phyloP scores from a whole-genome alignment of 2,797 vertebrate species.

The Ibycter americanus region DNA sequence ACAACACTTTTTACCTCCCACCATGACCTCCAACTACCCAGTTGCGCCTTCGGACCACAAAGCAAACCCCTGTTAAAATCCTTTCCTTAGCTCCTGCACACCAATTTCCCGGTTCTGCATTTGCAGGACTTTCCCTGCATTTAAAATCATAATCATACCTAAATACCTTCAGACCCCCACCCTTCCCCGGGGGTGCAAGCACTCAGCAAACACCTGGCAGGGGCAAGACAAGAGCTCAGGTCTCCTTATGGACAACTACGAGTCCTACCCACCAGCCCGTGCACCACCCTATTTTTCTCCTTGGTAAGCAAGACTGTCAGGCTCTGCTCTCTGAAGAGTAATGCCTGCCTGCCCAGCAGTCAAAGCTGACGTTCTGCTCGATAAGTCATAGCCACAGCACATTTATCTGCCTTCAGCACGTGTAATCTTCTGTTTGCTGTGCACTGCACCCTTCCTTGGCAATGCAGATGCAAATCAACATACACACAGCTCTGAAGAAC shows the following conservation, averaged over 20 bases:
- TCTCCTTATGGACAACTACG: neutral
- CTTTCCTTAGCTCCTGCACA: neutral
- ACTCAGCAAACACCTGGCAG: accelerated
- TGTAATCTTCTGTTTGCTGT: neutral
- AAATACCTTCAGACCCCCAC: neutral
- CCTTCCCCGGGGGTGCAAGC: neutral
- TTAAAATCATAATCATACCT: neutral
- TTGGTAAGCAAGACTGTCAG: neutral
- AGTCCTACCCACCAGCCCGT: neutral
- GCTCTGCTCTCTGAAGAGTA: neutral
- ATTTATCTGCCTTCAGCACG: neutral
- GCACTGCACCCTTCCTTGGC: neutral
- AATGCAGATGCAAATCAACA: neutral
- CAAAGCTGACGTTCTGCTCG: neutral
- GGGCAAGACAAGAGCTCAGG: neutral
- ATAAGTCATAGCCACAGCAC: neutral
- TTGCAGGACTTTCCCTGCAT: neutral
- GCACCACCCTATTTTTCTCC: neutral
- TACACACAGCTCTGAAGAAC: neutral
- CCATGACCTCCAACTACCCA: neutral
- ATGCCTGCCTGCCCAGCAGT: neutral
- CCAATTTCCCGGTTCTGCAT: neutral
- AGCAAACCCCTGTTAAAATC: neutral
- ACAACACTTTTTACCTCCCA: neutral
- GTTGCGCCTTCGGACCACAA: accelerated